Evolutionary conservation across 2,797 vertebrate species (phyloP).

Genomic region (Amazonetta brasiliensis): DNA sequence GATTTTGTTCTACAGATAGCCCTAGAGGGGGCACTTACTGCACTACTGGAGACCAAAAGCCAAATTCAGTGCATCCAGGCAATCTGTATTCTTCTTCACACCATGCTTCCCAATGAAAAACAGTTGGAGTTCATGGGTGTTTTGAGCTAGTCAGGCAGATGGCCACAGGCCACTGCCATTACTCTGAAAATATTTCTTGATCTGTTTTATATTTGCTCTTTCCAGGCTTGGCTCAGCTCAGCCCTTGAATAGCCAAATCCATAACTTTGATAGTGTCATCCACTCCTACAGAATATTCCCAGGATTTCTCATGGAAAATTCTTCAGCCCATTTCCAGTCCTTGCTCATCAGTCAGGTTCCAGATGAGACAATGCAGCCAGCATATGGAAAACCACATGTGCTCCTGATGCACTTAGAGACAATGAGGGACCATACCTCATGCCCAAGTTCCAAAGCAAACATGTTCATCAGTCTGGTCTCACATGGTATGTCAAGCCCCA

Average conservation of each 20-base stretch:
- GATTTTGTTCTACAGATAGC: background rate
- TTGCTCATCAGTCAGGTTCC: background rate
- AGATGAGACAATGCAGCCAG: background rate
- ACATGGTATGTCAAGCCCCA: background rate
- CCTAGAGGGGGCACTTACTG: background rate
- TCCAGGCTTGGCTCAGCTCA: background rate
- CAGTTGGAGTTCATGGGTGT: background rate
- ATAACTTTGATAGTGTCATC: background rate
- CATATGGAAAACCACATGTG: accelerated
- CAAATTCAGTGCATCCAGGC: background rate
- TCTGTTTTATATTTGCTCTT: background rate
- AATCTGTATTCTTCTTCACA: background rate
- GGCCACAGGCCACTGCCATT: background rate
- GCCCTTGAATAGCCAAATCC: background rate
- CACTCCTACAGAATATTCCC: background rate
- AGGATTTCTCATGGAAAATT: background rate
- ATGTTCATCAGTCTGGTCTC: background rate
- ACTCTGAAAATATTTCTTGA: background rate
- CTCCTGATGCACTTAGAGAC: background rate
- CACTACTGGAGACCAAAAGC: background rate
- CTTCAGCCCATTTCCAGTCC: background rate
- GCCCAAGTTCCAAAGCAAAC: background rate
- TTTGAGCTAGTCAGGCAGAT: background rate
- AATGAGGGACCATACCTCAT: background rate
- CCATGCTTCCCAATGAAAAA: background rate